A percentile compares a stretch with the other conserved stretches of the same genome.
Evolutionary conservation across 2,888 invertebrate genomes (phyloP).

Genomic region (Ferrisia virgata): DNA sequence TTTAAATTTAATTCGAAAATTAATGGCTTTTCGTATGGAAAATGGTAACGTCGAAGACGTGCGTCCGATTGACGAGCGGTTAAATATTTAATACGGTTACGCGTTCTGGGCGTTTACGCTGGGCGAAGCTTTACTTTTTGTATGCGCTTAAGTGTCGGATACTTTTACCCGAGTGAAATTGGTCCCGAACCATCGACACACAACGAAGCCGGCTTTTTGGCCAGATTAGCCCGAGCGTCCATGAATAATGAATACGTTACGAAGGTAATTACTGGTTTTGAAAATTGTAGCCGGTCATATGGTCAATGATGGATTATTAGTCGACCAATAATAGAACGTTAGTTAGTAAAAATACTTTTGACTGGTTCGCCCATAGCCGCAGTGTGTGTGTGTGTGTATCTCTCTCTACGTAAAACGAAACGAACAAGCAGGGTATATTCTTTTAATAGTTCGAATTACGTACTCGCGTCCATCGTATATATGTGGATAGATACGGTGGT

Average conservation of each 20-base stretch:
- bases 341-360: neutral
- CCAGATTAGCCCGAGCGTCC: neutral
- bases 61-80: neutral
- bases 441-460: neutral
- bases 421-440: neutral
- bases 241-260: slow-evolving; percentile 13
- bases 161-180: too few relatives aligned
- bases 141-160: too few relatives aligned
- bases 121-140: neutral
- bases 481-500: neutral
- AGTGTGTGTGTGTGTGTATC: too few relatives aligned
- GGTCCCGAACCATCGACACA: too few relatives aligned
- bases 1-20: slow-evolving; percentile 25
- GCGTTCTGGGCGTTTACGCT: neutral
- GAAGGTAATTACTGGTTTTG: slow-evolving; percentile 29
- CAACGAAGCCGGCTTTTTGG: neutral
- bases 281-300: slow-evolving; percentile 5
- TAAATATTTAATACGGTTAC: slow-evolving; percentile 17
- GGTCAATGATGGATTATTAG: slow-evolving; percentile 2
- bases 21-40: slow-evolving; percentile 29
- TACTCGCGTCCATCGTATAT: too few relatives aligned
- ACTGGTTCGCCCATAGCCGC: neutral
- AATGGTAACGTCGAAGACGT: neutral
- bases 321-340: slow-evolving; percentile 20
- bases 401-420: too few relatives aligned